Evolutionary conservation across 2,888 invertebrate species (phyloP).

Genomic region (Polyommatus icarus): DNA sequence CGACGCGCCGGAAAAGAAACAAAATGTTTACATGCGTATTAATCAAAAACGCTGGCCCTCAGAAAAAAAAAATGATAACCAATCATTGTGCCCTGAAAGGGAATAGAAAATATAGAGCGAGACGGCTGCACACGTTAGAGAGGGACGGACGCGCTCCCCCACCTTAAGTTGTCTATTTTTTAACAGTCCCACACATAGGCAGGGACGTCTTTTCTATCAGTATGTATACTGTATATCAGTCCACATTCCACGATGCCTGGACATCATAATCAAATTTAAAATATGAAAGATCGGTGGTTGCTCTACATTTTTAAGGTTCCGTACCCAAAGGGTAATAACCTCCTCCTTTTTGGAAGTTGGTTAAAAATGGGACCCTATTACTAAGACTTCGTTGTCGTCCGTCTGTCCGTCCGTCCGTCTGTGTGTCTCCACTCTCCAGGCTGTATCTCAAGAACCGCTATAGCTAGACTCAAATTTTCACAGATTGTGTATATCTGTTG

Average conservation of each 20-base stretch:
- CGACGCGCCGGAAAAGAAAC: slow-evolving; percentile 25
- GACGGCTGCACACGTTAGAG: slow-evolving; percentile 33
- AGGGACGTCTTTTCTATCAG: slow-evolving; percentile 34
- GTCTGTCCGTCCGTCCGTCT: too few relatives aligned
- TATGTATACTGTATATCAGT: slow-evolving; percentile 6
- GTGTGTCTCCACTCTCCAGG: too few relatives aligned
- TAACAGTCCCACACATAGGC: slow-evolving; percentile 34
- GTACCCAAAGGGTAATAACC: too few relatives aligned
- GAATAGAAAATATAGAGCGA: slow-evolving; percentile 36
- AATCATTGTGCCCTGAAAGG: slow-evolving; percentile 35
- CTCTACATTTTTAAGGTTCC: neutral
- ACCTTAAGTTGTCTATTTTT: slow-evolving; percentile 36
- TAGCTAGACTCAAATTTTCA: too few relatives aligned
- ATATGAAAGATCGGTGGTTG: neutral
- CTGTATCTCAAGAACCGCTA: too few relatives aligned
- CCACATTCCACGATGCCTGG: neutral
- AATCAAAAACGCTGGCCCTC: slow-evolving; percentile 36
- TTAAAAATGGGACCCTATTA: too few relatives aligned
- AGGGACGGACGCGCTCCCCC: slow-evolving; percentile 31
- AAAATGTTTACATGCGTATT: slow-evolving; percentile 33
- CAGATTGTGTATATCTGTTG: too few relatives aligned
- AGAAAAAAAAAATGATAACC: slow-evolving; percentile 35
- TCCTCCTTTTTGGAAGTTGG: too few relatives aligned
- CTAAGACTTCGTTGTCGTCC: too few relatives aligned
- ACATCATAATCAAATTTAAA: neutral